These are phyloP conservation scores for Caenorhabditis becei DNA, from an alignment of 2,888 invertebrate genomes.

Conservation along the genomic window DNA sequence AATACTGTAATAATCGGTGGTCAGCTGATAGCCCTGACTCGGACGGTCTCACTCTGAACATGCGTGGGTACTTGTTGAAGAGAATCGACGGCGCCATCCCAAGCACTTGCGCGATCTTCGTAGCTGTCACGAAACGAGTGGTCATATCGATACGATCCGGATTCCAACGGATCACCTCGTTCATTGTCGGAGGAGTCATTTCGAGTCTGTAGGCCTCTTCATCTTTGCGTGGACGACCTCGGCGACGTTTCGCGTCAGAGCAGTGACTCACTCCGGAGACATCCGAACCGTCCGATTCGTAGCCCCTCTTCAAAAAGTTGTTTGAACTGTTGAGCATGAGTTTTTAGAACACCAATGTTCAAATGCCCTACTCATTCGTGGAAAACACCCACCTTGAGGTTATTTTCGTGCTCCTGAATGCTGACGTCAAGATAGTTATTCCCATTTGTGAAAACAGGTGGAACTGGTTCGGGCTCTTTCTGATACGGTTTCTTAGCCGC, in stretches of 20 bases:
- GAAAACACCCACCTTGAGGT: slow-evolving; percentile 39
- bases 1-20: slow-evolving; percentile 64
- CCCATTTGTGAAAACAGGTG: slow-evolving; percentile 27
- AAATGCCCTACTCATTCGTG: too few relatives aligned
- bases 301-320: slow-evolving; percentile 49
- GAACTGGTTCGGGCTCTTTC: slow-evolving; percentile 33
- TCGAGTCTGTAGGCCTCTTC: slow-evolving; percentile 75
- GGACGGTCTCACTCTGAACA: slow-evolving; percentile 68
- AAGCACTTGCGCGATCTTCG: slow-evolving; percentile 67
- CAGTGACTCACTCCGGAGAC: slow-evolving; percentile 57
- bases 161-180: slow-evolving; percentile 77
- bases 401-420: slow-evolving; percentile 43
- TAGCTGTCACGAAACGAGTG: slow-evolving; percentile 73
- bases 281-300: slow-evolving; percentile 67
- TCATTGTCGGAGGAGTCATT: slow-evolving; percentile 69
- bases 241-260: slow-evolving; percentile 59
- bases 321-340: not conserved
- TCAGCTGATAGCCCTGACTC: not conserved
- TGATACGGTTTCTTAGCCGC: slow-evolving; percentile 75
- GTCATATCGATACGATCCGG: slow-evolving; percentile 72
- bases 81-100: slow-evolving; percentile 67
- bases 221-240: slow-evolving; percentile 65
- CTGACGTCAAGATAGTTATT: slow-evolving; percentile 26
- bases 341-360: too few relatives aligned
- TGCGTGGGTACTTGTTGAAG: slow-evolving; percentile 74